A percentile compares a stretch with the other conserved stretches of the same genome.
Conservation (phyloP, 2,113 vertebrate species). For the Pica pica region DNA sequence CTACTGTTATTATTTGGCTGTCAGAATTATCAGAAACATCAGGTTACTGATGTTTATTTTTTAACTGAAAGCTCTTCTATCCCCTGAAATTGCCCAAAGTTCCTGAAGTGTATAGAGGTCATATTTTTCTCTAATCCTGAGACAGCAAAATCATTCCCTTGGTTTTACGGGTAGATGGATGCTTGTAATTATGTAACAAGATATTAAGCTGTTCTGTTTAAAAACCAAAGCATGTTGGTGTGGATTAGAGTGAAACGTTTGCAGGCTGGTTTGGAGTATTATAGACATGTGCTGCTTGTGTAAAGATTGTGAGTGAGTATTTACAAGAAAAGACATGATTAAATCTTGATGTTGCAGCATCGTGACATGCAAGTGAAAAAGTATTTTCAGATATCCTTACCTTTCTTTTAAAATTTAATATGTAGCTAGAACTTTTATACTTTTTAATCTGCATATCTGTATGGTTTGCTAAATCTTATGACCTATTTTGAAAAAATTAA, state of each 20-base stretch:
- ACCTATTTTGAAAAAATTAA: not conserved
- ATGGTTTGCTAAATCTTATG: not conserved
- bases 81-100: not conserved
- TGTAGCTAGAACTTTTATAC: not conserved
- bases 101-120: not conserved
- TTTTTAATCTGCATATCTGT: not conserved
- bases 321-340: not conserved
- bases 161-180: not conserved
- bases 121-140: not conserved
- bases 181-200: not conserved
- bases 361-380: not conserved
- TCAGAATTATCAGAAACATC: not conserved
- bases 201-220: not conserved
- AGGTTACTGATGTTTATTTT: not conserved
- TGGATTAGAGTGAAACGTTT: not conserved
- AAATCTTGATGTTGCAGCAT: not conserved
- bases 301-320: not conserved
- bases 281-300: not conserved
- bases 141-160: not conserved
- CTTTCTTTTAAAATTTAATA: not conserved
- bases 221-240: not conserved
- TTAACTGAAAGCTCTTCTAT: not conserved
- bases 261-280: not conserved
- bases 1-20: not conserved
- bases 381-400: not conserved